Evolutionary conservation across 1,140 invertebrate species (phyloP), one percentile per base, ranked within the genome.

Genomic region (Philotrypesis tridentata): DNA sequence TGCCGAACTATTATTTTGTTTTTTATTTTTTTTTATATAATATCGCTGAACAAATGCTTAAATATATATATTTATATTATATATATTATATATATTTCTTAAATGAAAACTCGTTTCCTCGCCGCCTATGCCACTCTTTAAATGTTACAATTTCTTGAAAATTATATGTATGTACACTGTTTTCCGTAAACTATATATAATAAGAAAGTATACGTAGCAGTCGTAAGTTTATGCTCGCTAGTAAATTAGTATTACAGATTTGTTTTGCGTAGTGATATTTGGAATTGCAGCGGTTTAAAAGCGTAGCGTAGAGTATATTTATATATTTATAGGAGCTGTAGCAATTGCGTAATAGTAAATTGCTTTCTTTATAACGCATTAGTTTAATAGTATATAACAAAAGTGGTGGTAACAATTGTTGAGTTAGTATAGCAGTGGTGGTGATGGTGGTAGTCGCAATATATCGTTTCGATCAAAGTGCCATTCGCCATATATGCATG

Each of bases 351-450:
- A 75, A 8, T 78, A 78, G 23, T 33, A 65, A 82, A 77, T 77
- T 71, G 2, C n/a, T 82, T 65, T 27, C 1, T 48, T 74, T 67
- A 48, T 63, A 71, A 71, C 17, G 21, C 40, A 8, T 72, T 86
- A 85, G 71, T 83, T 83, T 79, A 70, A 29, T 78, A 73, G 82
- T 77, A 55, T 73, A 70, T 82, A 82, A 81, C 55, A 72, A 48
- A 85, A 88, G 84, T 82, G 84, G 79, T 84, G 84, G 82, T 87
- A 88, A 85, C 85, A 86, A 83, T 85, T 86, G 83, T 86, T 82
- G 70, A 84, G 85, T 85, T 86, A 84, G 84, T 86, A 85, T 86
- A 86, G 81, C 84, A 85, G 84, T 88, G 86, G 87, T 88, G 85
- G 85, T 86, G 84, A 87, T 87, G 87, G 86, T 86, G 87, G 87